These are phyloP conservation scores for Phalacrocorax aristotelis DNA, from an alignment of 2,113 vertebrate genomes.

Conservation along the genomic window DNA sequence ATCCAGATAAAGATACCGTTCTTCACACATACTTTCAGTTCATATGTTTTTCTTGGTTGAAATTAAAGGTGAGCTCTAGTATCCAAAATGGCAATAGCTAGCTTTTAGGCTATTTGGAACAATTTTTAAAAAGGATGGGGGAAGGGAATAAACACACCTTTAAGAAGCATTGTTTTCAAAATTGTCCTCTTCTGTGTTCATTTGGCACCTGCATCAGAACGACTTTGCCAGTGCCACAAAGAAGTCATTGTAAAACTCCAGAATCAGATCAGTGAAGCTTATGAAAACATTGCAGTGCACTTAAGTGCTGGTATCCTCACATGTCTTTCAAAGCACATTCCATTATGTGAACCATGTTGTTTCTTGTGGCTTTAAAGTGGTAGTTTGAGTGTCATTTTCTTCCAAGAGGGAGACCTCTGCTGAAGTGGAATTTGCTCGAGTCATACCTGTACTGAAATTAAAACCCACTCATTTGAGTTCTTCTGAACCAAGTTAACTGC, in stretches of 20 bases:
- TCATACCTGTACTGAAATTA: constrained; percentile 5
- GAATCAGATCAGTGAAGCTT: constrained; percentile 73
- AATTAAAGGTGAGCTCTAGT: constrained; percentile 72
- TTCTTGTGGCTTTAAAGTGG: constrained; percentile 68
- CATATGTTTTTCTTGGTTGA: constrained; percentile 60
- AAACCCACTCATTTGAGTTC: not conserved
- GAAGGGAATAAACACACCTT: not conserved
- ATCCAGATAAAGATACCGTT: constrained; percentile 61
- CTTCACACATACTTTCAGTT: constrained; percentile 60
- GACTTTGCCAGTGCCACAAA: constrained; percentile 52
- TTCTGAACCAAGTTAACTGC: not conserved
- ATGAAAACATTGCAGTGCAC: constrained; percentile 52
- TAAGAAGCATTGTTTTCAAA: not conserved
- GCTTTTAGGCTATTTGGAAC: constrained; percentile 28
- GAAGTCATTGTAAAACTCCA: constrained; percentile 73
- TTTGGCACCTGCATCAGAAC: constrained; percentile 41
- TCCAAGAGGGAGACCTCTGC: constrained; percentile 50
- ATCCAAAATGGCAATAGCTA: constrained; percentile 17
- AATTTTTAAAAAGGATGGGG: not conserved
- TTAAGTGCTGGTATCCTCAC: constrained; percentile 55
- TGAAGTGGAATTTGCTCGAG: constrained; percentile 25
- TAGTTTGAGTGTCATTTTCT: constrained; percentile 64
- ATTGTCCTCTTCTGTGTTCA: constrained; percentile 19
- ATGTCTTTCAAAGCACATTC: constrained; percentile 66
- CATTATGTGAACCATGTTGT: constrained; percentile 67